Percentiles rank a stretch among this genome's conserved stretches.
Conservation (phyloP, 2,113 vertebrate species). For the Psittacus erithacus region DNA sequence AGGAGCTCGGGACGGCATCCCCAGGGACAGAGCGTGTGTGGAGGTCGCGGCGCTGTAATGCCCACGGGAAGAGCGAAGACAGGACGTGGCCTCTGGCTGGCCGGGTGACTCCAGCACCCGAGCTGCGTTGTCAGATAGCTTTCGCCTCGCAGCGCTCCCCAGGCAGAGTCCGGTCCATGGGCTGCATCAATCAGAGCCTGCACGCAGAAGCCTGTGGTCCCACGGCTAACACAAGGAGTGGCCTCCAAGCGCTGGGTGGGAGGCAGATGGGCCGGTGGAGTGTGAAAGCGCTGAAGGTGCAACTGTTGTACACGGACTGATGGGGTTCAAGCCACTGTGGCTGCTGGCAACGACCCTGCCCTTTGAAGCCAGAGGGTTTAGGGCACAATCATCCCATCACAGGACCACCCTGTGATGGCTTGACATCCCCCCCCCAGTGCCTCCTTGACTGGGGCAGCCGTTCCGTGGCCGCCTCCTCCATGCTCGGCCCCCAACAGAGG, state of each 20-base stretch:
- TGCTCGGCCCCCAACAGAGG: not conserved
- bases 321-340: not conserved
- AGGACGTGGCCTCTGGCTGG: not conserved
- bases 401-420: not conserved
- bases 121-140: not conserved
- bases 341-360: not conserved
- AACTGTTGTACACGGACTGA: not conserved
- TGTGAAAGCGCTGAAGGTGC: not conserved
- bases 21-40: not conserved
- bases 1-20: not conserved
- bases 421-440: not conserved
- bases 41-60: not conserved
- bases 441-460: not conserved
- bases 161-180: not conserved
- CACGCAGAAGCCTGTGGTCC: not conserved
- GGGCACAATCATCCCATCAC: not conserved
- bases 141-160: not conserved
- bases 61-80: not conserved
- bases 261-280: not conserved
- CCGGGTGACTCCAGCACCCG: not conserved
- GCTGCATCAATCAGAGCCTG: not conserved
- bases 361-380: not conserved
- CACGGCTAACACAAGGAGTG: not conserved
- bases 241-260: accelerated
- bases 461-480: not conserved